A percentile compares a stretch with the other conserved stretches of the same genome.
These are phyloP conservation scores for Urosaurus nigricauda DNA, from an alignment of 2,797 vertebrate species.

Conservation along the genomic window DNA sequence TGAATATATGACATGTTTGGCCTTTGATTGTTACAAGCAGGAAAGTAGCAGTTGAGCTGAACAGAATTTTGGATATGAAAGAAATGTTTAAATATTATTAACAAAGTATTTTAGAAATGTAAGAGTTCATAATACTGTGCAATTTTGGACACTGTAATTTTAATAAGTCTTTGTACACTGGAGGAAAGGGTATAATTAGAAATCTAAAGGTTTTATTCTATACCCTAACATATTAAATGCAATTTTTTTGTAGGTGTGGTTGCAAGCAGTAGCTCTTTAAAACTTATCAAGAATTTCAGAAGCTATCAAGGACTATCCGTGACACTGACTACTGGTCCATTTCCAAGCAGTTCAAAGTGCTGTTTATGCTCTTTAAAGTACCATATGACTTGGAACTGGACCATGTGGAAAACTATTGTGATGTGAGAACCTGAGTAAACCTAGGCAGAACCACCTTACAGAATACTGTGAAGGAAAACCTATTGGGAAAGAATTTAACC, in stretches of 20 bases:
- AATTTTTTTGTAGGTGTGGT: not conserved
- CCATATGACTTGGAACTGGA: no score
- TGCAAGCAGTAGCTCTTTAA: not conserved
- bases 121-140: not conserved
- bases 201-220: not conserved
- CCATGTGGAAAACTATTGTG: no score
- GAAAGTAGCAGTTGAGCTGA: not conserved
- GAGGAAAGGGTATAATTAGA: not conserved
- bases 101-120: not conserved
- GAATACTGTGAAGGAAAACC: no score
- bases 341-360: not conserved
- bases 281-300: not conserved
- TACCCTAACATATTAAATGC: not conserved
- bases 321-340: not conserved
- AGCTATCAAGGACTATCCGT: not conserved
- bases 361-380: not conserved
- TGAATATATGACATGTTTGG: not conserved
- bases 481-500: no score
- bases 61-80: not conserved
- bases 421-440: no score
- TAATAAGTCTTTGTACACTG: not conserved
- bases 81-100: not conserved
- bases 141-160: not conserved
- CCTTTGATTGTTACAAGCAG: not conserved
- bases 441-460: no score